Base-by-base conservation (phyloP, 2,888 invertebrate species). In the Drosophila paracracens region DNA sequence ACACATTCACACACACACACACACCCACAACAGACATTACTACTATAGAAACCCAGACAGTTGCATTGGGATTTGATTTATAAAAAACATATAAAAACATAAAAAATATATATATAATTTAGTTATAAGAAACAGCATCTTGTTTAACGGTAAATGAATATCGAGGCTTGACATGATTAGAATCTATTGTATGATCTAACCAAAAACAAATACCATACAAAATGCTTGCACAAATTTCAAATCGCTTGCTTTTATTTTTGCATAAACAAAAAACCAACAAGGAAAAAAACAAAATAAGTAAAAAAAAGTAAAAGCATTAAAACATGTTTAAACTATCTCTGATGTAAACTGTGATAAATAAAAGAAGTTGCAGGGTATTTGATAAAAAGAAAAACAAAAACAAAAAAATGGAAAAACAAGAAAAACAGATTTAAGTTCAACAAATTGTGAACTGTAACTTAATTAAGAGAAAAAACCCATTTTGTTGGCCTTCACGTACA, bases 281-380 rank as follows among this genome's bases (percentile, higher is more conserved):
- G 18, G 3, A 33, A 66, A 59, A 35, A 67, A 65, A 63, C 51
- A 65, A 74, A 65, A 40, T 0, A 69, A 66, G 38, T 51, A 29
- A 29, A 61, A 25, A 25, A 25, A 27, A 53, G 52, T 35, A 38
- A 38, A 27, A 72, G 70, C 57, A 60, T 46, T 46, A 61, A 60
- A 71, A 74, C 79, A 80, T 73, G 84, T 91, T 90, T 86, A 81
- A 89, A 89, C 92, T 91, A 91, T 91, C 91, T 91, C 91, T 92
- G 90, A 92, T 91, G 84, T 91, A 90, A 91, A 89, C 92, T 92
- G 92, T 92, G 92, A 92, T 92, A 88, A 92, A 89, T 90, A 91
- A 91, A 89, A 90, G 91, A 92, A 92, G 91, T 91, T 92, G 92
- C 91, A 92, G 92, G 92, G 92, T 92, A 92, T 91, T 91, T 91